Conservation (phyloP, 2,797 vertebrate species). For the Sylvilagus floridanus region DNA sequence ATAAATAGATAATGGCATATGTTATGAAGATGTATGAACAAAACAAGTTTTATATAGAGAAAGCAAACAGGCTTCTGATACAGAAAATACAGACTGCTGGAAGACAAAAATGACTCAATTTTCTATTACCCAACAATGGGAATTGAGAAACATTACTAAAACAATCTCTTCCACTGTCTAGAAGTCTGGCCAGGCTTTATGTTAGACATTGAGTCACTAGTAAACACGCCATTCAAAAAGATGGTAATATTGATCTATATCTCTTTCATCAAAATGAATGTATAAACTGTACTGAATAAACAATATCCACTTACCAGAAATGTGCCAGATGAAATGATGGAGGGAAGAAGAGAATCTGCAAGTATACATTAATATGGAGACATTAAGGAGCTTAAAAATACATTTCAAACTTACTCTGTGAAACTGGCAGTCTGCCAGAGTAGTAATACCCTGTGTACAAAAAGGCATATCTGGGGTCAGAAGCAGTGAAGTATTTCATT, state of each 20-base stretch:
- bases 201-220: neutral
- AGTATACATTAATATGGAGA: constrained; percentile 6
- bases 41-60: neutral
- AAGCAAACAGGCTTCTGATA: neutral
- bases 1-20: neutral
- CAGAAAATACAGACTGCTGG: neutral
- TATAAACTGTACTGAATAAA: constrained; percentile 36
- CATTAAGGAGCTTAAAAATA: neutral
- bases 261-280: constrained; percentile 44
- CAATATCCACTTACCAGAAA: constrained; percentile 47
- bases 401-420: constrained; percentile 23
- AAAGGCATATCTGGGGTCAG: neutral
- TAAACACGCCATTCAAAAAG: neutral
- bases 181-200: neutral
- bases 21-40: neutral
- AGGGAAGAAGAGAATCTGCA: constrained; percentile 25
- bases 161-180: neutral
- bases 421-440: constrained; percentile 28
- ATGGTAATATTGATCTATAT: neutral
- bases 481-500: constrained; percentile 66
- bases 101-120: neutral
- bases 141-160: constrained; percentile 5
- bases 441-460: neutral
- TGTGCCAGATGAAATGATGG: constrained; percentile 14
- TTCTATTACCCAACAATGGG: neutral